These are phyloP conservation scores for Hoplostethus mediterraneus DNA, from an alignment of 2,797 vertebrate genomes.

Conservation along the genomic window DNA sequence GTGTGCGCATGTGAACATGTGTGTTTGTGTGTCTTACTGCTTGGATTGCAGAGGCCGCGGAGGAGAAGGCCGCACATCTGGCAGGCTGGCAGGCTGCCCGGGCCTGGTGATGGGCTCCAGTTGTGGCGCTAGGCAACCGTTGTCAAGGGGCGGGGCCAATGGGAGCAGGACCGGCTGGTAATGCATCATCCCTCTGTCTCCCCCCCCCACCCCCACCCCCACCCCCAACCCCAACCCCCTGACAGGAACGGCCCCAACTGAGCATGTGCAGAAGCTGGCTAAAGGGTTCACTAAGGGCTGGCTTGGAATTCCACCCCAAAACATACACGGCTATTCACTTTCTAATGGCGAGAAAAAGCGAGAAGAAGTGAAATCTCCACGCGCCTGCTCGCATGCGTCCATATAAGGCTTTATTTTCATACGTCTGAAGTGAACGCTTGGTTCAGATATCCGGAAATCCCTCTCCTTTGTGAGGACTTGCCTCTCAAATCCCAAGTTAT, in stretches of 20 bases:
- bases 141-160: slow-evolving; percentile 58
- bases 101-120: slow-evolving; percentile 74
- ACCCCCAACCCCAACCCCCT: too few species aligned
- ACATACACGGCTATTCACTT: neutral
- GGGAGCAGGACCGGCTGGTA: slow-evolving; percentile 68
- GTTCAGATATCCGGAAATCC: slow-evolving; percentile 38
- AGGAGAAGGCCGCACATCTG: slow-evolving; percentile 78
- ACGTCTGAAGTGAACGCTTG: slow-evolving; percentile 7
- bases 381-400: neutral
- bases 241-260: slow-evolving; percentile 42
- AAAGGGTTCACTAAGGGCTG: slow-evolving; percentile 16
- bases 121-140: slow-evolving; percentile 74
- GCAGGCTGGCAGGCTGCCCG: slow-evolving; percentile 69
- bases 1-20: slow-evolving; percentile 19
- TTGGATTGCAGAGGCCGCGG: slow-evolving; percentile 48
- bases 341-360: slow-evolving; percentile 3
- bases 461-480: slow-evolving; percentile 40
- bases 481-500: slow-evolving; percentile 54
- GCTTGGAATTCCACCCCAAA: neutral
- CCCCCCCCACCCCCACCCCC: too few species aligned
- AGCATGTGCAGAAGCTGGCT: slow-evolving; percentile 49
- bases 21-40: slow-evolving; percentile 55
- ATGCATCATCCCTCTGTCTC: slow-evolving; percentile 56
- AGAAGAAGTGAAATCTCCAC: neutral
- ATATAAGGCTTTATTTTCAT: slow-evolving; percentile 27